Evolutionary conservation across 2,113 vertebrate genomes (phyloP), one percentile per base, ranked within the genome.

Genomic region (Sinocyclocheilus maitianheensis): DNA sequence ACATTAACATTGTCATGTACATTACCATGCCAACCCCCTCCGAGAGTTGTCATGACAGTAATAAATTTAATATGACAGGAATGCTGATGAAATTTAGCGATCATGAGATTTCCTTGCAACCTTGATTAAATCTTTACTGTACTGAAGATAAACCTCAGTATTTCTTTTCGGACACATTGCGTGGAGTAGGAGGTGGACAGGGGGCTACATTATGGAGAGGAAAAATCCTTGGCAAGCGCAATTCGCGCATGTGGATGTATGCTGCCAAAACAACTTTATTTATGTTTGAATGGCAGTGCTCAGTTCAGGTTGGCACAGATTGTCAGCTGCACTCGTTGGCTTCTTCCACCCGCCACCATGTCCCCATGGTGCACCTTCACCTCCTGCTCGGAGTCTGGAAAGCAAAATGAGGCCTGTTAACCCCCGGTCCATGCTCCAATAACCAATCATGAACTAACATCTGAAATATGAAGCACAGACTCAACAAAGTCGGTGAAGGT

Each of bases 181-280:
- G 11, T 72, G 67, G 75, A 71, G 55, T 7, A 77, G 80, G 85
- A 14, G 48, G 81, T 72, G 81, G 65, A 83, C 18, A 30, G 81
- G 24, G 67, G 79, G 83, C 65, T 84, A 89, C 88, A 74, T 65
- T 89, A 87, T 95, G 92, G 91, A 93, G 91, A 92, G 90, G 74
- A 83, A 72, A 87, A 92, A 92, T 89, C 90, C 88, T 93, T 95
- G 95, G 94, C 94, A 91, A 89, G 90, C 90, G 87, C 88, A 89
- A 85, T 91, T 91, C 89, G 92, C 90, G 92, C 93, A 92, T 93
- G 91, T 93, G 94, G 94, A 92, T 91, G 90, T 90, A 88, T 90
- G 89, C 90, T 94, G 94, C 94, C 95, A 95, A 94, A 93, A 93
- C 91, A 92, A 95, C 93, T 95, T 95, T 95, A 95, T 95, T 95